Evolutionary conservation across 2,797 vertebrate species (phyloP).

Genomic region (Scyliorhinus canicula): DNA sequence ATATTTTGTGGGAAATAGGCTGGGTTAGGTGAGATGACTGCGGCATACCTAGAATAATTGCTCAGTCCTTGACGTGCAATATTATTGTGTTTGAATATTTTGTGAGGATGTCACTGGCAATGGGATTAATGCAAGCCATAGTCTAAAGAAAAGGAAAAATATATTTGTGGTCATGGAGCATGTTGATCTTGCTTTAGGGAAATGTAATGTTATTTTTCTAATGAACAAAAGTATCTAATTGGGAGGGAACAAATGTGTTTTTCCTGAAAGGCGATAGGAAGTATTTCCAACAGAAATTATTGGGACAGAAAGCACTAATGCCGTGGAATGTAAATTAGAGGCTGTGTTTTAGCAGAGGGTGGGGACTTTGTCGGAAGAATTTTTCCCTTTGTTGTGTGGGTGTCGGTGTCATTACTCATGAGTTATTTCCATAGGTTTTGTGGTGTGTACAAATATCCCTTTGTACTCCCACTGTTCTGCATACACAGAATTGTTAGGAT

Average conservation of each 20-base stretch:
- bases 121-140: not conserved
- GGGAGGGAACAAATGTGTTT: not conserved
- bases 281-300: not conserved
- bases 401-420: not conserved
- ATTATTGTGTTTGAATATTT: not conserved
- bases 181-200: not conserved
- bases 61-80: not conserved
- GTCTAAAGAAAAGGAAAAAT: not conserved
- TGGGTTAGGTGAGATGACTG: not conserved
- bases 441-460: conserved; percentile 7
- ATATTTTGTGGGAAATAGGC: not conserved
- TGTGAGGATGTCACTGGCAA: not conserved
- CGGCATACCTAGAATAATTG: not conserved
- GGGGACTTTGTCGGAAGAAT: not conserved
- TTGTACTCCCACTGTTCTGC: conserved; percentile 23
- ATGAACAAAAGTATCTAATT: not conserved
- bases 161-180: not conserved
- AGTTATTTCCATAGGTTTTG: not conserved
- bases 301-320: not conserved
- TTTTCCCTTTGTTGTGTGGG: not conserved
- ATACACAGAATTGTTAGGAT: not conserved
- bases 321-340: not conserved
- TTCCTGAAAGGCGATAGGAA: not conserved
- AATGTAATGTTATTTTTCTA: not conserved
- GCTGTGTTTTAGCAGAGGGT: not conserved